Base-by-base conservation (phyloP, 2,113 vertebrate species). In the Empidonax traillii region DNA sequence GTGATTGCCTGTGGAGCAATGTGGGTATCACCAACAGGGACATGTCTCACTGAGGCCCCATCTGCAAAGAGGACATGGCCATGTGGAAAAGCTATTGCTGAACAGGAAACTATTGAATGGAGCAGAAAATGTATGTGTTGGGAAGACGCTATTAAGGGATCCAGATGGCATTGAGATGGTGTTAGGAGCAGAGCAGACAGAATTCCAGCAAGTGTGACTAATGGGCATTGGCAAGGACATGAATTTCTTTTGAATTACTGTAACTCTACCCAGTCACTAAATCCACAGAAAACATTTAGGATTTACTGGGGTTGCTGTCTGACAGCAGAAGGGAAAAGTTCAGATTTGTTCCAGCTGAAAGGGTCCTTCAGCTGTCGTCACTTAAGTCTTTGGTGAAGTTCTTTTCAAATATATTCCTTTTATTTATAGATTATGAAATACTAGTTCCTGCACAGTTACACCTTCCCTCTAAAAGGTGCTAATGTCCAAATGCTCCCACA, bases 291-390 rank as follows among this genome's bases (percentile, higher is more conserved):
- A 92, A 95, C 96, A 94, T 76, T 95, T 91, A 94, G 94, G 91
- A 96, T 97, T 95, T 94, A 93, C 85, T 73, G 46, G 91, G 89
- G 88, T 86, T 95, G 85, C 53, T 94, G 74, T 35, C 12, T 93
- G 95, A 96, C 95, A 92, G 87, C 52, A 88, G 85, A 89, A 88
- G 85, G 90, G 56, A 73, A 53, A 93, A 92, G 69, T 92, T 94
- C 90, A 89, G 95, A 96, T 96, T 97, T 96, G 96, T 97, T 98
- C 96, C 93, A 83, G 92, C 4, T 94, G 85, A 97, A 88, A 95
- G 91, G 68, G 55, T 84, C 89, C 72, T 94, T 94, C 80, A 80
- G 91, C 89, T 85, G 62, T 56, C 82, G 88, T 79, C 87, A 87
- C 96, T 95, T 87, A 85, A 94, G 75, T 91, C 76, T 92, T 87